Base-by-base conservation (phyloP, 2,888 invertebrate species). In the Sericinus montela region DNA sequence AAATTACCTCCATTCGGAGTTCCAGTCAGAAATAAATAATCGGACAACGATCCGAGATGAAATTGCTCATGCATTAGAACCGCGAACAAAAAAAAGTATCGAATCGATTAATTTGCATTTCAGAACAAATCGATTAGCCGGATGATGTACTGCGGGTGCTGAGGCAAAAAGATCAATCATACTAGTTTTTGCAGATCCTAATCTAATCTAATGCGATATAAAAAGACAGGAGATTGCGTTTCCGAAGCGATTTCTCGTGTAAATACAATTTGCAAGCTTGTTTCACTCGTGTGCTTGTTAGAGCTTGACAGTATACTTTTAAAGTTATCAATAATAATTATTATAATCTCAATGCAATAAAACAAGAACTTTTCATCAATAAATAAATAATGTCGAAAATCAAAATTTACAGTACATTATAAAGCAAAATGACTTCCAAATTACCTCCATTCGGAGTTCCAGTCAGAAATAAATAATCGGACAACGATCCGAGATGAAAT, bases 21-120 rank as follows among this genome's bases (percentile, higher is more conserved):
- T 45, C 45, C 45, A 41, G 39, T 41, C 36, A 30, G 35, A 45
- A 40, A 41, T 47, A 30, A 36, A 35, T 48, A 51, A 53, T 51
- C 48, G 42, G 28, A 32, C 42, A 43, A 38, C 34, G 48, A 42
- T 45, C 42, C 16, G 42, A 39, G 23, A 35, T 46, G 36, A 42
- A 46, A 47, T 36, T 39, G 30, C 29, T 43, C 43, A 38, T 34
- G 36, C 29, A 23, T 32, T 41, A 36, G 29, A 42, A 41, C 30
- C 37, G 36, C 25, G 13, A 23, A 37, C 40, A 47, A 53, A 53
- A 19, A n/a, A 48, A 50, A 43, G 15, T 29, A 43, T 42, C 42
- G 28, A 44, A 45, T 45, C 45, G 40, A 36, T 50, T 45, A 44
- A 50, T 47, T 53, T 52, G 48, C 48, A 49, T 52, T 48, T 49